A percentile compares a stretch with the other conserved stretches of the same genome.
Evolutionary conservation across 2,797 vertebrate species (phyloP).

Genomic region (Epinephelus coioides): DNA sequence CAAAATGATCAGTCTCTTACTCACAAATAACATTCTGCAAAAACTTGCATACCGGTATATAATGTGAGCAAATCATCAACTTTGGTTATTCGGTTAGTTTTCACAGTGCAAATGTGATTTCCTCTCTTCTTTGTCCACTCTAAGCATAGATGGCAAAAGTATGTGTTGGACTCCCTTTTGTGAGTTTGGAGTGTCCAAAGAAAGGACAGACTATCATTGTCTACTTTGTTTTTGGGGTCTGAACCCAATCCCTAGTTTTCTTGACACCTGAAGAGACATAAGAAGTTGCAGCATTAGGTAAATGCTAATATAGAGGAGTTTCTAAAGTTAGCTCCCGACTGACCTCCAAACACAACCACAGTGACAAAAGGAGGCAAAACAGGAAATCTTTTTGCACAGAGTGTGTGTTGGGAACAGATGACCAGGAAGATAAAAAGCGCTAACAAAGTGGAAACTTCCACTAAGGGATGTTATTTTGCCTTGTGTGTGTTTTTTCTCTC

Average conservation of each 20-base stretch:
- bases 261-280: constrained; percentile 10
- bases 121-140: background rate
- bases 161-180: constrained; percentile 10
- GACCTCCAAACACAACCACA: constrained; percentile 82
- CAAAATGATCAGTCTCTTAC: background rate
- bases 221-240: background rate
- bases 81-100: constrained; percentile 17
- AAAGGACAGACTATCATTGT: background rate
- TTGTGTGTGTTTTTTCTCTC: constrained; percentile 83
- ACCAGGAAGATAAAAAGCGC: constrained; percentile 96
- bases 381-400: constrained; percentile 95
- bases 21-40: background rate
- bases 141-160: background rate
- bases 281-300: constrained; percentile 27
- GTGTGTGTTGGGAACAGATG: constrained; percentile 96
- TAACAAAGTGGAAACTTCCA: constrained; percentile 98
- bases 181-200: background rate
- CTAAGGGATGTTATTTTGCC: constrained; percentile 88
- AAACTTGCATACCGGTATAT: background rate
- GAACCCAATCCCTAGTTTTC: constrained; percentile 3
- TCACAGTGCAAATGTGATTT: constrained; percentile 26
- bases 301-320: constrained; percentile 37
- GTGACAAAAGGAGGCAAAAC: constrained; percentile 97
- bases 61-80: constrained; percentile 38
- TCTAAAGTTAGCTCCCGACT: constrained; percentile 76